phyloP scores from a whole-genome alignment of 2,797 vertebrate genomes.

The Luscinia luscinia region DNA sequence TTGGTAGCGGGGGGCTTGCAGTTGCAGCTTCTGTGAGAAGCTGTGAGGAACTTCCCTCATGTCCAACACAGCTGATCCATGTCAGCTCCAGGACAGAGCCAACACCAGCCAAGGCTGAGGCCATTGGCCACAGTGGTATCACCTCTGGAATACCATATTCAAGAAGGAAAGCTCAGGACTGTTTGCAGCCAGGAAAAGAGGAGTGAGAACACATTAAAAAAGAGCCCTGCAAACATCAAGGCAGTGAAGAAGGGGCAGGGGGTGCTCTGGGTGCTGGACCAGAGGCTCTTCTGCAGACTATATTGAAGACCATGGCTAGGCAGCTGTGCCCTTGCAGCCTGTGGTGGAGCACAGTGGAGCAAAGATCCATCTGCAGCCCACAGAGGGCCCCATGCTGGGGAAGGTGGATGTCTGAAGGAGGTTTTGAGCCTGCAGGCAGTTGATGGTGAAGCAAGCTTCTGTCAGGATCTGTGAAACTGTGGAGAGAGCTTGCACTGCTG shows the following conservation, averaged over 20 bases:
- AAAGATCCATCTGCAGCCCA: neutral
- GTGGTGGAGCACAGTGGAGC: neutral
- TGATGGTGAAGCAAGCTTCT: neutral
- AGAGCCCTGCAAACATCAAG: neutral
- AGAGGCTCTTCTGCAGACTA: neutral
- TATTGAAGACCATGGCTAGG: neutral
- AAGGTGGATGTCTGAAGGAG: neutral
- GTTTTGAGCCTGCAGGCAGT: neutral
- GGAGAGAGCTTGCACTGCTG: fast-evolving
- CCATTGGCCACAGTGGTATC: neutral
- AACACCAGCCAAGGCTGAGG: neutral
- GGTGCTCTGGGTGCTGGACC: neutral
- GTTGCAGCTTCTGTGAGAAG: neutral
- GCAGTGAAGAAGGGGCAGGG: neutral
- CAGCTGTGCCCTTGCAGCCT: neutral
- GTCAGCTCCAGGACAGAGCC: neutral
- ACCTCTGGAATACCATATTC: neutral
- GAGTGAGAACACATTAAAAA: neutral
- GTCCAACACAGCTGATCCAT: fast-evolving
- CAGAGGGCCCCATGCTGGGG: neutral
- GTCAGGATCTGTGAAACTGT: neutral
- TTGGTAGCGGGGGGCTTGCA: neutral
- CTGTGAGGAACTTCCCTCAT: neutral
- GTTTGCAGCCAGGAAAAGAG: neutral
- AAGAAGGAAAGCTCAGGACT: neutral